phyloP scores from a whole-genome alignment of 2,888 invertebrate species.

The Sepiola atlantica region DNA sequence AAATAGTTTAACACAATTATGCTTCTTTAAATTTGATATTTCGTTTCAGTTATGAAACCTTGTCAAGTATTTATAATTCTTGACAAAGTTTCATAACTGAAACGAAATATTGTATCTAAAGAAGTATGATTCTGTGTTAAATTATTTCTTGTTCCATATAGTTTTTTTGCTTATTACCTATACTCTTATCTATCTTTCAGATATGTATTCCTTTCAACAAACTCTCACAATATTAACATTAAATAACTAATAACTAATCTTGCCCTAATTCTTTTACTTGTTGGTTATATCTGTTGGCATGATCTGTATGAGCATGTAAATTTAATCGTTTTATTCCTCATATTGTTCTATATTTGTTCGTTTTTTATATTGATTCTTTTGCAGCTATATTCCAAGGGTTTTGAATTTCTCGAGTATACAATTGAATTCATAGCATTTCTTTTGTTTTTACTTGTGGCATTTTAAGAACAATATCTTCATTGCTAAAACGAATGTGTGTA shows the following conservation, averaged over 20 bases:
- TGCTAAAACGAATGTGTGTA: background rate
- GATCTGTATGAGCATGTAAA: background rate
- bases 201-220: too few species aligned
- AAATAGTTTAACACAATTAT: too few species aligned
- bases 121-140: too few species aligned
- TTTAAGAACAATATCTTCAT: background rate
- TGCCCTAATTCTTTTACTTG: background rate
- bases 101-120: too few species aligned
- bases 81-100: too few species aligned
- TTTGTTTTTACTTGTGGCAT: background rate
- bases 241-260: background rate
- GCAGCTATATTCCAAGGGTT: background rate
- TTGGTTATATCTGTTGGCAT: background rate
- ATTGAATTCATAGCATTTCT: background rate
- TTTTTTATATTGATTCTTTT: background rate
- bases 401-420: background rate
- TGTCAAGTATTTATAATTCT: too few species aligned
- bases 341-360: background rate
- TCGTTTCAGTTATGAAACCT: too few species aligned
- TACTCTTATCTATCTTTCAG: too few species aligned
- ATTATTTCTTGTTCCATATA: too few species aligned
- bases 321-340: background rate
- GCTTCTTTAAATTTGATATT: too few species aligned
- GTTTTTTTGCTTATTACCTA: too few species aligned
- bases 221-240: background rate